phyloP scores from a whole-genome alignment of 2,888 invertebrate genomes.

The Argyresthia goedartella region DNA sequence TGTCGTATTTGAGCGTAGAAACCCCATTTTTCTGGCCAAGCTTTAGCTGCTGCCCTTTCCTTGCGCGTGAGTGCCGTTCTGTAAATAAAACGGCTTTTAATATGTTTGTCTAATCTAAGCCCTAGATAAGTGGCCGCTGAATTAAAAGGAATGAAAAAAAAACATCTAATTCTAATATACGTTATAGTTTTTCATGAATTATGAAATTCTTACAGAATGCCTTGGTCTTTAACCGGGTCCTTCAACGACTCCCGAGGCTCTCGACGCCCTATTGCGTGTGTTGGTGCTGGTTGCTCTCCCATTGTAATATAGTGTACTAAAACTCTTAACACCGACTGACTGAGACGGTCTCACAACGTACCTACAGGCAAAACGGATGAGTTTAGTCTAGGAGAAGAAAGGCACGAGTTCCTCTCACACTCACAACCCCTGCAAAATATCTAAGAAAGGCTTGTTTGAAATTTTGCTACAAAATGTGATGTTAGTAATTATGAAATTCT shows the following conservation, averaged over 20 bases:
- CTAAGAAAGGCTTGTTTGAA: too few relatives aligned
- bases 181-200: too few relatives aligned
- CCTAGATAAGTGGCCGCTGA: too few relatives aligned
- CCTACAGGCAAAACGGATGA: too few relatives aligned
- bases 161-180: not conserved
- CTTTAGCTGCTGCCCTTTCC: slow-evolving; percentile 39
- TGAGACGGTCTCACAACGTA: too few relatives aligned
- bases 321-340: too few relatives aligned
- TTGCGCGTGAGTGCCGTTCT: slow-evolving; percentile 28
- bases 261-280: slow-evolving; percentile 19
- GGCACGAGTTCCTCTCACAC: too few relatives aligned
- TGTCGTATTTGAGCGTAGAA: slow-evolving; percentile 41
- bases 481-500: too few relatives aligned
- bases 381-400: too few relatives aligned
- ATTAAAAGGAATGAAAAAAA: not conserved
- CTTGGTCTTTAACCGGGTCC: slow-evolving; percentile 59
- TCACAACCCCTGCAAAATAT: too few relatives aligned
- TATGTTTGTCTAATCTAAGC: too few relatives aligned
- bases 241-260: slow-evolving; percentile 35
- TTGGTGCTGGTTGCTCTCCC: slow-evolving; percentile 1
- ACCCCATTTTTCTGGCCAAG: slow-evolving; percentile 51
- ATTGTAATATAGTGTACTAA: not conserved
- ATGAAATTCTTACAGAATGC: slow-evolving; percentile 39
- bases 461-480: too few relatives aligned
- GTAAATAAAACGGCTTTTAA: not conserved